Conservation (phyloP, 1,140 invertebrate genomes). For the Leptinotarsa defecta region DNA sequence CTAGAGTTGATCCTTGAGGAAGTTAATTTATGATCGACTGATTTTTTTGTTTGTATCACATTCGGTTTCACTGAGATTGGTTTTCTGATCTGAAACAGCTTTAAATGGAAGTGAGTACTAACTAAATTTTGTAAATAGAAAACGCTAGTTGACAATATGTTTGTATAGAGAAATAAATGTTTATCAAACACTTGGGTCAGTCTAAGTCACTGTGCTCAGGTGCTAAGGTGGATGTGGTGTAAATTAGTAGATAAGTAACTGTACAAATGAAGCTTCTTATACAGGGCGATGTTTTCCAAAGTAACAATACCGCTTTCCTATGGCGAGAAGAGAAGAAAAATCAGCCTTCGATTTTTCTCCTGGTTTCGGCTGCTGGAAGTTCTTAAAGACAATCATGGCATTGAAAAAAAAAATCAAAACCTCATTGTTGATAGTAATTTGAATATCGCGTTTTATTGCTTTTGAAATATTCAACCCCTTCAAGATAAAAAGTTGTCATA, state of each 20-base stretch:
- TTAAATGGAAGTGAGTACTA: not conserved
- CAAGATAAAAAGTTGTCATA: not conserved
- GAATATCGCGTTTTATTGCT: not conserved
- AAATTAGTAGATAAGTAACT: not conserved
- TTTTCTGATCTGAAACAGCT: not conserved
- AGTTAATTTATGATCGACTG: not conserved
- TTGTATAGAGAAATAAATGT: slow-evolving; percentile 12
- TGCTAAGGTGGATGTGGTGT: slow-evolving; percentile 13
- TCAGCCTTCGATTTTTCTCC: not conserved
- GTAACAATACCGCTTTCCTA: not conserved
- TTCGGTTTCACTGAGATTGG: not conserved
- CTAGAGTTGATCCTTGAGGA: not conserved
- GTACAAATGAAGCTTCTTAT: not conserved
- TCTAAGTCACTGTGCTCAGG: not conserved
- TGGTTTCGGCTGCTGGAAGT: not conserved
- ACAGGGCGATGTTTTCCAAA: not conserved
- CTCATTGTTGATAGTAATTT: not conserved
- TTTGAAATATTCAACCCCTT: not conserved
- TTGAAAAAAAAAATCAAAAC: not conserved
- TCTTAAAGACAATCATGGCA: not conserved
- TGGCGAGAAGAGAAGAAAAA: not conserved
- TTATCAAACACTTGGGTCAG: not conserved
- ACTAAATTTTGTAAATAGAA: not conserved
- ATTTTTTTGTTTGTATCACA: too few species aligned
- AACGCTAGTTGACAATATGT: slow-evolving; percentile 8